These are phyloP conservation scores for Serrognathus titanus DNA, from an alignment of 2,888 invertebrate genomes.

Conservation along the genomic window DNA sequence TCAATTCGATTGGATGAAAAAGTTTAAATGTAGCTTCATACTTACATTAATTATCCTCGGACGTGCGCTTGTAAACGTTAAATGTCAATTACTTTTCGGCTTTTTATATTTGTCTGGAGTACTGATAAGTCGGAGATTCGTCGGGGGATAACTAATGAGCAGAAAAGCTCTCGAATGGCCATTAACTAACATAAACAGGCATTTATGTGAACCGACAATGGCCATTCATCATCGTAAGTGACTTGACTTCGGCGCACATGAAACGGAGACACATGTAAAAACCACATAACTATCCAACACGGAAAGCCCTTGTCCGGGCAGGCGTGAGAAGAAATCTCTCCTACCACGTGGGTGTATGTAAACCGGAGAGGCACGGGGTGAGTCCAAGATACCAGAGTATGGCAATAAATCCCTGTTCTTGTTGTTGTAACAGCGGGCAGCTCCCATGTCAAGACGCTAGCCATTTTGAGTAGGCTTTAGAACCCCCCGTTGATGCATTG, in stretches of 20 bases:
- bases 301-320: constrained; percentile 24
- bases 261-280: constrained; percentile 37
- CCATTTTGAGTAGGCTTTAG: constrained; percentile 35
- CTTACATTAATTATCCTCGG: too few species aligned
- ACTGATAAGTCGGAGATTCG: too few species aligned
- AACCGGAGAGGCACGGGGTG: constrained; percentile 33
- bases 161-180: constrained; percentile 22
- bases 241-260: constrained; percentile 37
- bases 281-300: constrained; percentile 27
- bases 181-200: constrained; percentile 37
- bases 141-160: constrained; percentile 22
- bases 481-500: constrained; percentile 37
- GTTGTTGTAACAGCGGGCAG: constrained; percentile 41
- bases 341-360: constrained; percentile 40
- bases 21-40: too few species aligned
- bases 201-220: constrained; percentile 32
- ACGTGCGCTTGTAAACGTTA: too few species aligned
- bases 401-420: constrained; percentile 39
- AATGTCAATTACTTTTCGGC: too few species aligned
- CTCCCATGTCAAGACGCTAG: constrained; percentile 35
- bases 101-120: too few species aligned
- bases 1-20: too few species aligned
- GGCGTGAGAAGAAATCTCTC: constrained; percentile 36
- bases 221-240: constrained; percentile 40
- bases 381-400: constrained; percentile 31